Base-by-base conservation (phyloP, 2,113 vertebrate species). In the Orthochromis indermauri region DNA sequence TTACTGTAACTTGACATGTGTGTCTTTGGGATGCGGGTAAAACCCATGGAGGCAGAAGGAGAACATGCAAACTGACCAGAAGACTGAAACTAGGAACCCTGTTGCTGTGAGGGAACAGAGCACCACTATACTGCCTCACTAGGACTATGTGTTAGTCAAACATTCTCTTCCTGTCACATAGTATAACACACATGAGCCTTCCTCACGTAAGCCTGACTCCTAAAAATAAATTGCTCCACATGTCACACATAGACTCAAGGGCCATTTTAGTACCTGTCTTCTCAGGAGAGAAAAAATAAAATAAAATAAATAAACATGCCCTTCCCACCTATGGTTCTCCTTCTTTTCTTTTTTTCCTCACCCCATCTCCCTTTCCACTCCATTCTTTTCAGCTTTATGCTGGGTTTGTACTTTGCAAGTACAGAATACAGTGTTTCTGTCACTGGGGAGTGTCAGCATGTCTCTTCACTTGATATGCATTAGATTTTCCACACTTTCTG, bases 401-500 rank as follows among this genome's bases (percentile, higher is more conserved):
- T 85, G 81, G 88, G 85, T 86, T 91, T 93, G 90, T 93, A 63
- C 88, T 94, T 93, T 89, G 89, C 28, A 54, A 85, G 57, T 80
- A 86, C 82, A 81, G 84, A 86, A 83, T 68, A 59, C 53, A 86
- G 84, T 88, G 86, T 91, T 86, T 91, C 89, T 90, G 89, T 89
- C 90, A 81, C 91, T 51, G 81, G 89, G 90, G 89, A 93, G 55
- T 89, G 90, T 89, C 88, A 89, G 90, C 66, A 87, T 92, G 90
- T 90, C 92, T 90, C 80, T 86, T 95, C 92, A 91, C 92, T 95
- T 94, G 91, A 95, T 95, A 95, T 95, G 93, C 93, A 94, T 96
- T 94, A 90, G 89, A 92, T 94, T 94, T 93, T 89, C 90, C 79
- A 87, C 93, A 88, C 90, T 90, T 93, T 91, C 91, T 91, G 90